Conservation (phyloP, 1,140 invertebrate species). For the Zaprionus tsacasi region DNA sequence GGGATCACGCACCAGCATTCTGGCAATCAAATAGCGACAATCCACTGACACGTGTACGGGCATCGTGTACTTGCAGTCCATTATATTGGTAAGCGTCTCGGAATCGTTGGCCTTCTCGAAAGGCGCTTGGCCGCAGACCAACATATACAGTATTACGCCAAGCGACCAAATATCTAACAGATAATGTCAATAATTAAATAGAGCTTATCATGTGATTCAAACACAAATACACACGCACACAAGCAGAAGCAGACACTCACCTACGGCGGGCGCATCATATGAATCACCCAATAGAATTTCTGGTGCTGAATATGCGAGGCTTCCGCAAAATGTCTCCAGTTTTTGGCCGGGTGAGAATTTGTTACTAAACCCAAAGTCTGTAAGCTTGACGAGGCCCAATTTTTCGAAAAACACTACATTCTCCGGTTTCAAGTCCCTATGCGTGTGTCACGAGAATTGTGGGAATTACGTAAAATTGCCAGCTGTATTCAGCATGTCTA, state of each 20-base stretch:
- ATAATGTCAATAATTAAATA: slow-evolving; percentile 31
- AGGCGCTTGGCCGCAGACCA: slow-evolving; percentile 98
- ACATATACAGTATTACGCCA: slow-evolving; percentile 99
- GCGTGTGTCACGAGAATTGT: slow-evolving; percentile 85
- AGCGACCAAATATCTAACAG: slow-evolving; percentile 97
- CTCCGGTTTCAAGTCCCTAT: slow-evolving; percentile 98
- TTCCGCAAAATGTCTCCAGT: slow-evolving; percentile 99
- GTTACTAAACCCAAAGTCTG: slow-evolving; percentile 99
- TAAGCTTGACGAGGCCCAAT: slow-evolving; percentile 98
- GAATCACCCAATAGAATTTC: slow-evolving; percentile 99
- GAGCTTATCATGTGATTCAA: slow-evolving; percentile 15
- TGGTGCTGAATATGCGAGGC: slow-evolving; percentile 99
- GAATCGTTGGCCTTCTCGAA: slow-evolving; percentile 99
- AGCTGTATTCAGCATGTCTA: neutral
- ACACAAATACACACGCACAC: slow-evolving; percentile 6
- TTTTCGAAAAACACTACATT: slow-evolving; percentile 99
- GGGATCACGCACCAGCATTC: slow-evolving; percentile 97
- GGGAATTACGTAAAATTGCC: slow-evolving; percentile 60
- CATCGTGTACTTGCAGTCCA: slow-evolving; percentile 99
- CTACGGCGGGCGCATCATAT: slow-evolving; percentile 96
- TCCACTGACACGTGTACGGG: slow-evolving; percentile 94
- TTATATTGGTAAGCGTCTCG: slow-evolving; percentile 99
- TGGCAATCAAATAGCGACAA: slow-evolving; percentile 93
- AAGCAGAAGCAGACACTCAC: slow-evolving; percentile 85
- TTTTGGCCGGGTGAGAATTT: slow-evolving; percentile 98